phyloP scores from a whole-genome alignment of 1,140 invertebrate species.

The Drosophila nigrodunni region DNA sequence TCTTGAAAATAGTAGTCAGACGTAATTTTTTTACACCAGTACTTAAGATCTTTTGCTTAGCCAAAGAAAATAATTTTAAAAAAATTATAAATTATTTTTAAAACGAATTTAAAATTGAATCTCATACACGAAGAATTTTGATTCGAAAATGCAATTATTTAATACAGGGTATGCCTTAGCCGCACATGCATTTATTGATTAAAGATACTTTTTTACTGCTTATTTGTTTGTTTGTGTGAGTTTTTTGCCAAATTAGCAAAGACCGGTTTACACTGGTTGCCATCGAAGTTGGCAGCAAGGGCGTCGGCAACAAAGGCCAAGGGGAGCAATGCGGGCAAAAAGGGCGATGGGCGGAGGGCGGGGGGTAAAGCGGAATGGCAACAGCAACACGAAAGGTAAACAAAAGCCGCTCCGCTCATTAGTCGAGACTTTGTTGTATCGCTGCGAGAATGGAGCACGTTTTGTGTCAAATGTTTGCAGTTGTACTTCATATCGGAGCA shows the following conservation, averaged over 20 bases:
- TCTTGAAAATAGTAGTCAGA: no score
- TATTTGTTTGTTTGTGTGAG: slow-evolving; percentile 40
- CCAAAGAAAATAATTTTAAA: no score
- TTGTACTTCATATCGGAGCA: slow-evolving; percentile 28
- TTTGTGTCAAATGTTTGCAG: slow-evolving; percentile 25
- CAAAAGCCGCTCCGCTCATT: slow-evolving; percentile 73
- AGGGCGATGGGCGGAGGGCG: not conserved
- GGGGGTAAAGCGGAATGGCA: no score
- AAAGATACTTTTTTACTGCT: slow-evolving; percentile 13
- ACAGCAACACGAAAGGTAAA: slow-evolving; percentile 62
- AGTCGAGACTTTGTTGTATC: slow-evolving; percentile 42
- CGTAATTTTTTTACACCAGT: no score
- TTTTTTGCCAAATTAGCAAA: slow-evolving; percentile 74
- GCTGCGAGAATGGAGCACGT: slow-evolving; percentile 31
- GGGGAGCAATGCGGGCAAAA: not conserved
- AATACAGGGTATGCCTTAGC: not conserved
- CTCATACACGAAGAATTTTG: not conserved
- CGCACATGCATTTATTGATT: not conserved
- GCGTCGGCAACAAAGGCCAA: not conserved
- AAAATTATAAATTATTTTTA: no score
- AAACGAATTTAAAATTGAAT: no score
- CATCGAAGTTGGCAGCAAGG: slow-evolving; percentile 30
- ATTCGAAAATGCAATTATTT: not conserved
- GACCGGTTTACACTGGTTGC: slow-evolving; percentile 70
- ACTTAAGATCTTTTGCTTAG: no score